phyloP scores from a whole-genome alignment of 1,140 invertebrate species.

The Drosophila miranda region DNA sequence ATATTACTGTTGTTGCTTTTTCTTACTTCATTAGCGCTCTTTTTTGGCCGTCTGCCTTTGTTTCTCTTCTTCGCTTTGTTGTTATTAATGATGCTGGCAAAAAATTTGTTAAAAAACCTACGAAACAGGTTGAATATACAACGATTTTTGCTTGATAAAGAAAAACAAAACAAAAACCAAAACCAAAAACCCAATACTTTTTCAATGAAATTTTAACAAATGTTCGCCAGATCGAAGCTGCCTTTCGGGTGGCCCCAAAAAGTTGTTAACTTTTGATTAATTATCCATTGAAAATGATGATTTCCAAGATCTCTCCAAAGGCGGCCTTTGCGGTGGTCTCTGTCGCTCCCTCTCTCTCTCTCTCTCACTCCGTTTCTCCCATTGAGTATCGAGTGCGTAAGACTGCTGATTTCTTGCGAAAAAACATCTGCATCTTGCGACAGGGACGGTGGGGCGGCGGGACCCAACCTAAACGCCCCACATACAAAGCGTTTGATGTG shows the following conservation, averaged over 20 bases:
- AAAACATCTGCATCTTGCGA: constrained; percentile 37
- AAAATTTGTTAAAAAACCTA: constrained; percentile 35
- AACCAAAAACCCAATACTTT: constrained; percentile 17
- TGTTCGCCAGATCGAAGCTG: not conserved
- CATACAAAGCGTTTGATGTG: constrained; percentile 42
- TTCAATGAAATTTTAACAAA: constrained; percentile 16
- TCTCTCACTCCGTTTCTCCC: not conserved
- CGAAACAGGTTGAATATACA: constrained; percentile 44
- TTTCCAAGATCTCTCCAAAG: not conserved
- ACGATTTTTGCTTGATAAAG: not conserved
- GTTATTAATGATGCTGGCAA: constrained; percentile 68
- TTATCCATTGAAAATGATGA: constrained; percentile 15
- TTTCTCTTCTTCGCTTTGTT: constrained; percentile 32
- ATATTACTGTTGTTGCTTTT: constrained; percentile 27
- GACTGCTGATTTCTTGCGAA: constrained; percentile 22
- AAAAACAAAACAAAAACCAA: not conserved
- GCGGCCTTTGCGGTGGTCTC: not conserved
- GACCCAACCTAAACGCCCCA: constrained; percentile 32
- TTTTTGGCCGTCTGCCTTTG: constrained; percentile 25
- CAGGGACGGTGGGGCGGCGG: not conserved
- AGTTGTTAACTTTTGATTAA: constrained; percentile 41
- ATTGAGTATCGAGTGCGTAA: constrained; percentile 23
- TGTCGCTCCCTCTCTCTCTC: not conserved
- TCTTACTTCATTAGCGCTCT: constrained; percentile 71
- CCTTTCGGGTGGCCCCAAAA: constrained; percentile 44